Base-by-base conservation (phyloP, 2,113 vertebrate species). In the Parotia lawesii region DNA sequence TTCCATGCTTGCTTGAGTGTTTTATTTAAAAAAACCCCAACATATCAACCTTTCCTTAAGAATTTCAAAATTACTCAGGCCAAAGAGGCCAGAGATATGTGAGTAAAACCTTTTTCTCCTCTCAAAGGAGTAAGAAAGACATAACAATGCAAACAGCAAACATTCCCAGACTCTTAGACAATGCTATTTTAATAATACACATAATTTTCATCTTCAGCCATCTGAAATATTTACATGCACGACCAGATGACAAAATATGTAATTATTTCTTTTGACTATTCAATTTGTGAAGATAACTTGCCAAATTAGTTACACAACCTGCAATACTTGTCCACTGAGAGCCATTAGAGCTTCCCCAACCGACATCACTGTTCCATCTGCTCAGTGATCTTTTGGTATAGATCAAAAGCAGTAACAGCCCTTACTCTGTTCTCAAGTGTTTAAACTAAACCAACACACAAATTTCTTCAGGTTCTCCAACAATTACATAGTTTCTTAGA, bases 191-290 rank as follows among this genome's bases (percentile, higher is more conserved):
- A 78, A 45, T 60, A 86, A 74, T 9, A 84, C 5, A 31, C 18
- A 53, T 35, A 0, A 69, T 78, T 92, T 77, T 64, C 28, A 94
- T 89, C 57, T 91, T 85, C 81, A 91, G 54, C 5, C 50, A 70
- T 50, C 54, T 54, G 33, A 84, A 92, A 90, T 44, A 89, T 35
- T 83, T 62, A 48, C 28, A 86, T 60, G 29, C 51, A 53, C 9
- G 50, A 62, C 45, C 45, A 53, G 51, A 87, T 72, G 38, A 75
- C 19, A 91, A 84, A 82, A 71, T 31, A 75, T 3, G 19, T 8
- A 85, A 87, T 70, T 85, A 76, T 76, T 91, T 70, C 29, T 65
- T 93, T 76, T 91, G 88, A 94, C 87, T 87, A 91, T 62, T 87
- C 62, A 79, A 48, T 51, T 73, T 70, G 22, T 80, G 62, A 96